phyloP scores from a whole-genome alignment of 37 sponge, comb jelly and placozoan genomes.

The Eunapius fragilis region DNA sequence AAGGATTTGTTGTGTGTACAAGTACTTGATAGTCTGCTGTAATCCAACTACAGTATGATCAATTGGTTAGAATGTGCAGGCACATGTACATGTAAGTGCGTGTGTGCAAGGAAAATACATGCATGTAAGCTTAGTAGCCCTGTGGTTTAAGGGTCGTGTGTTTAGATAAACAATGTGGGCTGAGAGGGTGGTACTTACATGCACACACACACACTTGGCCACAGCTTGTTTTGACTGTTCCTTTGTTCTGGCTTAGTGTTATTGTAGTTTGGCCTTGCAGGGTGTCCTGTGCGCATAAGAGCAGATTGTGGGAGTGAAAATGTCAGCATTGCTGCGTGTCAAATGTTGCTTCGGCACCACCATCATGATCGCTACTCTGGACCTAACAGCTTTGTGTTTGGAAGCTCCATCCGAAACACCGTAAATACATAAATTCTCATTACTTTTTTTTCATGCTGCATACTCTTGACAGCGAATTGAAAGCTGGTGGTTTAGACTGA shows the following conservation, averaged over 20 bases:
- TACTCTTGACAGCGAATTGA: constrained; percentile 45
- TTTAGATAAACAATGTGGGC: no score
- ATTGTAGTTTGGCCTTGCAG: not conserved
- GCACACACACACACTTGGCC: not conserved
- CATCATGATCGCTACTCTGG: constrained; percentile 31
- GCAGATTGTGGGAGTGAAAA: constrained; percentile 60
- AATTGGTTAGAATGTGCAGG: no score
- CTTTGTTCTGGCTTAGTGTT: not conserved
- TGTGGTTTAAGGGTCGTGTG: no score
- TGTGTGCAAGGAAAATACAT: no score
- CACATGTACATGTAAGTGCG: no score
- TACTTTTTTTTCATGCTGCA: not conserved
- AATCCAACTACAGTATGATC: no score
- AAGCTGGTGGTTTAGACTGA: constrained; percentile 57
- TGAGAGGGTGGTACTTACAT: constrained; percentile 6
- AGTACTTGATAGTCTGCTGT: not conserved
- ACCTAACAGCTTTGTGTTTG: constrained; percentile 50
- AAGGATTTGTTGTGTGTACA: not conserved
- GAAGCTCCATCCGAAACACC: constrained; percentile 32
- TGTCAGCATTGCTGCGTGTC: constrained; percentile 14
- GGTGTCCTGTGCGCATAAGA: constrained; percentile 34
- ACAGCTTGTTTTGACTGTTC: not conserved
- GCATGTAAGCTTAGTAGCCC: no score
- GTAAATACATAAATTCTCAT: constrained; percentile 15
- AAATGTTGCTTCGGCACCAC: constrained; percentile 21